Evolutionary conservation across 2,113 vertebrate species (phyloP).

Genomic region (Zootoca vivipara): DNA sequence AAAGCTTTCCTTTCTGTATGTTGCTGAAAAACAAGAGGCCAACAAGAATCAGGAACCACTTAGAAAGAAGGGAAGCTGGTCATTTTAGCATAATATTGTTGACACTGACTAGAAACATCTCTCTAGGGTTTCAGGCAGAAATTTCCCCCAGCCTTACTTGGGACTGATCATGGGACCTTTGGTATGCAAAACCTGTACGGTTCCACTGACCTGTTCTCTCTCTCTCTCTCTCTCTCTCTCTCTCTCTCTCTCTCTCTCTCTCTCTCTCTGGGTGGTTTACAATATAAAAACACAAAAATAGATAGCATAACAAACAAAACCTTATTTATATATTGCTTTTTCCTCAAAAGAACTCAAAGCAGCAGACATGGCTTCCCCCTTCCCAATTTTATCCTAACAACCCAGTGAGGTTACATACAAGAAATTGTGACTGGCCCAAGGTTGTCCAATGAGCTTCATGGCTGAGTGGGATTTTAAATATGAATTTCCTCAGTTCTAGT

Average conservation of each 20-base stretch:
- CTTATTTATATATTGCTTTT: no score
- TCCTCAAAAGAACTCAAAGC: not conserved
- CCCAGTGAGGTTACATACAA: not conserved
- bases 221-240: no score
- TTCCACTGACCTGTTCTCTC: no score
- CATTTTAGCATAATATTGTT: not conserved
- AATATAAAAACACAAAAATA: no score
- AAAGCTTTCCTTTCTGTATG: constrained; percentile 57
- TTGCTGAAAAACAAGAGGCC: constrained; percentile 64
- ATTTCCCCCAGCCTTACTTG: no score
- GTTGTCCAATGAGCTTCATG: not conserved
- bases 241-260: not conserved
- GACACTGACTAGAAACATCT: not conserved
- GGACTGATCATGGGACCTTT: no score
- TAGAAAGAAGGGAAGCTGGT: not conserved
- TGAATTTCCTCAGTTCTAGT: no score
- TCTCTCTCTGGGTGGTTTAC: not conserved
- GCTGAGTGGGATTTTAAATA: no score
- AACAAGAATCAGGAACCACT: constrained; percentile 24
- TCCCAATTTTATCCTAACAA: not conserved
- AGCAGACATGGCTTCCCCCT: not conserved
- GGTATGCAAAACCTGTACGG: no score
- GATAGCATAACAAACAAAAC: no score
- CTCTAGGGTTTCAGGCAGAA: no score
- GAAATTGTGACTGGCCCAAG: not conserved